Conservation (phyloP, 2,888 invertebrate species). For the Acleris literana region DNA sequence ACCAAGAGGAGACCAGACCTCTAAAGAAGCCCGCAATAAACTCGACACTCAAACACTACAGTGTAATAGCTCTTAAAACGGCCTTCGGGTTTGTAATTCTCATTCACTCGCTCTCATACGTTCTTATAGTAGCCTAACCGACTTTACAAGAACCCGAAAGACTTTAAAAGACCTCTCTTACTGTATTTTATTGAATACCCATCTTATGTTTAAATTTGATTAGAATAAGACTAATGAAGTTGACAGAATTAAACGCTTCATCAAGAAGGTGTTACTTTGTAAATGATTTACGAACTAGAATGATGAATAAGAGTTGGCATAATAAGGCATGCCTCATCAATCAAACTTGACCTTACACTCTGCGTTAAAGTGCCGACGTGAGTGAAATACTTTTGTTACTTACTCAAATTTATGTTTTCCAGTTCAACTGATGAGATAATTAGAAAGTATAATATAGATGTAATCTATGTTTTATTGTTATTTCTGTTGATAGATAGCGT, state of each 20-base stretch:
- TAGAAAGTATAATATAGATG: conserved; percentile 35
- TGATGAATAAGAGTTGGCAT: conserved; percentile 54
- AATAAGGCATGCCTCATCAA: conserved; percentile 54
- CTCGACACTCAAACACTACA: too few species aligned
- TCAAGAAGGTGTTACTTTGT: neutral
- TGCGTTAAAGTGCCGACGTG: conserved; percentile 29
- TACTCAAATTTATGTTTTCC: conserved; percentile 20
- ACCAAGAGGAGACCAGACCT: too few species aligned
- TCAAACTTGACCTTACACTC: conserved; percentile 50
- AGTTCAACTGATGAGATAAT: conserved; percentile 33
- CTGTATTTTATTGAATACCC: too few species aligned
- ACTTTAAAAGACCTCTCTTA: too few species aligned
- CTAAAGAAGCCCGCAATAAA: too few species aligned
- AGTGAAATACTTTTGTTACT: conserved; percentile 13
- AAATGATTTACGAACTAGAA: conserved; percentile 42
- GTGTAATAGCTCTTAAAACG: too few species aligned
- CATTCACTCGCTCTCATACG: too few species aligned
- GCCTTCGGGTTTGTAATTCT: too few species aligned
- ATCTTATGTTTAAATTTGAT: too few species aligned
- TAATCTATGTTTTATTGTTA: conserved; percentile 23
- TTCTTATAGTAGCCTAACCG: too few species aligned
- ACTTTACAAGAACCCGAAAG: too few species aligned
- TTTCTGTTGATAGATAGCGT: neutral
- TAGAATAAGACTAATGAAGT: too few species aligned
- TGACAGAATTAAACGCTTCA: neutral